Percentiles rank a stretch among this genome's conserved stretches.
phyloP scores from a whole-genome alignment of 1,140 invertebrate genomes.

The Adelges cooleyi region DNA sequence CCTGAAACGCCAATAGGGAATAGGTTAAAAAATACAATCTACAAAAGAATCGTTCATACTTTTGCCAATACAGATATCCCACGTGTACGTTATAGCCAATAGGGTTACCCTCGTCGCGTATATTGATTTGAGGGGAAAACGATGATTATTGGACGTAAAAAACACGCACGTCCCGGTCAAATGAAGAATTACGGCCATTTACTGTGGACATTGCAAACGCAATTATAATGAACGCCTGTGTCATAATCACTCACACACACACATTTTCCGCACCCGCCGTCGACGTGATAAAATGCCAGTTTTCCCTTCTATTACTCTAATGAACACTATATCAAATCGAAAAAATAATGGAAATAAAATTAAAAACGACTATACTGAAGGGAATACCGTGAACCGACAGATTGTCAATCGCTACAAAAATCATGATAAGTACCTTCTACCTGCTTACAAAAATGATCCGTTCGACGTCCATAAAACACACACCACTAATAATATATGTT shows the following conservation, averaged over 20 bases:
- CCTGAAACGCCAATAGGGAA: slow-evolving; percentile 9
- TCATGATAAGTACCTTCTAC: too few species aligned
- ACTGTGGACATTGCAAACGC: neutral
- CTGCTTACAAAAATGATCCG: neutral
- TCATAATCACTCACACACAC: neutral
- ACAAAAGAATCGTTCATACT: slow-evolving; percentile 9
- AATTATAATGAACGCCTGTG: neutral
- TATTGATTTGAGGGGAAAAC: slow-evolving; percentile 8
- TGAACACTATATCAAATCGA: neutral
- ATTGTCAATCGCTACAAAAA: too few species aligned
- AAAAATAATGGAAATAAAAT: neutral
- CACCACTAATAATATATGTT: too few species aligned
- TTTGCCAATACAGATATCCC: neutral
- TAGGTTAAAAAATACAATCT: slow-evolving; percentile 25
- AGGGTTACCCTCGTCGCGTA: too few species aligned
- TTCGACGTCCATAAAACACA: too few species aligned
- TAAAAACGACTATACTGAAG: too few species aligned
- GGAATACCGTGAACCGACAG: too few species aligned
- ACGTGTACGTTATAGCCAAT: too few species aligned
- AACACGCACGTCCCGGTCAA: neutral
- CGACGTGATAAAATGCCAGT: neutral
- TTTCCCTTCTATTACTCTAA: neutral
- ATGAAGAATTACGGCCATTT: neutral
- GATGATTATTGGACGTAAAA: neutral
- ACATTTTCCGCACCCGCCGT: neutral